These are phyloP conservation scores for Aramus guarauna DNA, from an alignment of 2,113 vertebrate genomes.

Conservation along the genomic window DNA sequence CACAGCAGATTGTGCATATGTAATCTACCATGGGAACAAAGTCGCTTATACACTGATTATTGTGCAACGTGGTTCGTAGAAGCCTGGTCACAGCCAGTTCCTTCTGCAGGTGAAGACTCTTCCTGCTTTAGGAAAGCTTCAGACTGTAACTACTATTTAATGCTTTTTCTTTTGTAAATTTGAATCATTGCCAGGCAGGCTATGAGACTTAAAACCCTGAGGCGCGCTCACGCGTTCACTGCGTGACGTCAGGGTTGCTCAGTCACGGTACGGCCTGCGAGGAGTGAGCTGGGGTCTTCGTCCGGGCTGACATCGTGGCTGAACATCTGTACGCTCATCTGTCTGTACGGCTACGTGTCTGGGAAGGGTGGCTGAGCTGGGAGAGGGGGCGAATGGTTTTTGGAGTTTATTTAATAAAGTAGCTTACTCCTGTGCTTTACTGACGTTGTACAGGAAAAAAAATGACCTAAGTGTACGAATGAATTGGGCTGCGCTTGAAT, in stretches of 20 bases:
- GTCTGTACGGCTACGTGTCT: accelerated
- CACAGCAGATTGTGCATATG: constrained; percentile 61
- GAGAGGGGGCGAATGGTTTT: neutral
- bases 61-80: neutral
- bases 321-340: accelerated
- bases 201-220: neutral
- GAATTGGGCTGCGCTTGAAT: neutral
- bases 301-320: neutral
- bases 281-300: neutral
- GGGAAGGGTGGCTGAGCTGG: neutral
- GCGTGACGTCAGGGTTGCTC: neutral
- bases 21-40: constrained; percentile 56
- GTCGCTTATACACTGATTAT: constrained; percentile 3
- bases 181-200: neutral
- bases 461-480: neutral
- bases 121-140: constrained; percentile 47
- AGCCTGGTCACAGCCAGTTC: neutral
- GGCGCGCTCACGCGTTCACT: neutral
- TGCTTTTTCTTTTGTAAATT: constrained; percentile 8
- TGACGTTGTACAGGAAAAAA: neutral
- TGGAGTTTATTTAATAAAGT: constrained; percentile 37
- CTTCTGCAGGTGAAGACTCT: constrained; percentile 6
- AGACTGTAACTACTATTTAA: neutral
- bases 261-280: neutral
- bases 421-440: constrained; percentile 9